Conservation (phyloP, 2,797 vertebrate species). For the Eremophila alpestris region DNA sequence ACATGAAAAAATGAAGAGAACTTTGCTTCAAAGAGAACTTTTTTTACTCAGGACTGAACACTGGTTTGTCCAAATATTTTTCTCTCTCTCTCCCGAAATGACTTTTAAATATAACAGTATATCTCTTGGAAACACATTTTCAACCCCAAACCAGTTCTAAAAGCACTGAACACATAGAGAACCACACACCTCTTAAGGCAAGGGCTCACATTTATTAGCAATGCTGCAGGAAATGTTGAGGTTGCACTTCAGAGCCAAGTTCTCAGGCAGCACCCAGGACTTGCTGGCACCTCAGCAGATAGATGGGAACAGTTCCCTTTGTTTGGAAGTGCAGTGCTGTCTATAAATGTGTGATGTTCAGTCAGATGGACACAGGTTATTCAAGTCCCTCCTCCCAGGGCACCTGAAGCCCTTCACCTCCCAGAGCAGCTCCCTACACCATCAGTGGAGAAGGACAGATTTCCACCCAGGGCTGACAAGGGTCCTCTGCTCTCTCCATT, state of each 20-base stretch:
- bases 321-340: fast-evolving
- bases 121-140: background rate
- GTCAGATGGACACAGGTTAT: background rate
- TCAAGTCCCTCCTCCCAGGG: background rate
- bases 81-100: background rate
- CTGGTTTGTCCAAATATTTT: background rate
- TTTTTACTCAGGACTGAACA: background rate
- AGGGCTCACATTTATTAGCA: background rate
- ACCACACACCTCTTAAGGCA: fast-evolving
- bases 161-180: background rate
- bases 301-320: background rate
- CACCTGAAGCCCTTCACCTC: background rate
- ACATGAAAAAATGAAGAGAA: background rate
- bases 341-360: background rate
- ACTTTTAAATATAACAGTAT: background rate
- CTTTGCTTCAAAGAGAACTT: background rate
- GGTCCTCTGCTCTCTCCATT: background rate
- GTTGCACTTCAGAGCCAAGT: background rate
- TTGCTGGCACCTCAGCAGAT: background rate
- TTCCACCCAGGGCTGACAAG: background rate
- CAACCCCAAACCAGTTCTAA: background rate
- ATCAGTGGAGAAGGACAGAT: fast-evolving
- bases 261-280: background rate
- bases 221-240: background rate
- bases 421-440: fast-evolving